Evolutionary conservation across 2,113 vertebrate species (phyloP), one percentile per base, ranked within the genome.

Genomic region (Tamias sibiricus): DNA sequence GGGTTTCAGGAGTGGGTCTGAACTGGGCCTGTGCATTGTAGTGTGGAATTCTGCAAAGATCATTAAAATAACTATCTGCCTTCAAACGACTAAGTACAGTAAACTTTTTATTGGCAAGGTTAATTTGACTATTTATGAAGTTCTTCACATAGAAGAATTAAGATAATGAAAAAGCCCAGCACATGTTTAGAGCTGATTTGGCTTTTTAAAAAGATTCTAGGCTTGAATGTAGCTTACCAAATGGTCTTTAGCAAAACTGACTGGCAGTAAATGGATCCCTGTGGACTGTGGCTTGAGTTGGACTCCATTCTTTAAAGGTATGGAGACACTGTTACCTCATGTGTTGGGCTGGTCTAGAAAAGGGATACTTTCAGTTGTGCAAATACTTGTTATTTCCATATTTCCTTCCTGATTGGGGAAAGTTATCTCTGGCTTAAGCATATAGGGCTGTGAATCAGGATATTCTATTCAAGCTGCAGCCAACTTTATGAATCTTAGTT

Each of bases 61-160:
- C 42, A 62, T 85, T 62, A 75, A 77, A 88, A 71, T 94, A 32
- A 75, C 79, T 79, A 11, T 81, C 16, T 79, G 40, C 68, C 47
- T 92, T 95, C 84, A 86, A 28, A 82, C 94, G 83, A 75, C 87
- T 72, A 69, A 87, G 84, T 81, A 68, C 17, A 57, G 96, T 94
- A 82, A 95, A 90, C 57, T 83, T 89, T 52, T 80, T 77, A 84
- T 72, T 47, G 66, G 19, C 69, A 13, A 17, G 14, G 92, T 92
- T 97, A 77, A 84, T 95, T 90, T 92, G 90, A 77, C 28, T 96
- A 95, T 95, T 95, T 93, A 80, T 69, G 0, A 6, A 94, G 54
- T 76, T 87, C 69, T 95, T 97, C 81, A 8, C 47, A 68, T 52
- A 71, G 62, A 92, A 91, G 44, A 32, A 40, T 62, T 57, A 47